Percentiles rank a stretch among this genome's conserved stretches.
Evolutionary conservation across 1,140 invertebrate genomes (phyloP).

Genomic region (Caenorhabditis remanei): DNA sequence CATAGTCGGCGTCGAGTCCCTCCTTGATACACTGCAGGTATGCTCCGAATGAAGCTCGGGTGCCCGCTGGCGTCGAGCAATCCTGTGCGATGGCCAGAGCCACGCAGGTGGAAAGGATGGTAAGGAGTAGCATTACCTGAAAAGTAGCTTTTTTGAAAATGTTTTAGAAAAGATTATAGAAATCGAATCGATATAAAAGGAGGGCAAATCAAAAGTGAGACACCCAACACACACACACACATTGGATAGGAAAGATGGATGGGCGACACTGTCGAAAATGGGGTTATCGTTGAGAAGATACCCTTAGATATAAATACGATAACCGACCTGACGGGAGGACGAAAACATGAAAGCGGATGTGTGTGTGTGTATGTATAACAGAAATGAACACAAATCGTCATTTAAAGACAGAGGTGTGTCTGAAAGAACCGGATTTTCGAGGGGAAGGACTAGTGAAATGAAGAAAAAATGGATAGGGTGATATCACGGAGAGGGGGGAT

Average conservation of each 20-base stretch:
- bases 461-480: neutral
- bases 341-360: slow-evolving; percentile 48
- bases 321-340: neutral
- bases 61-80: slow-evolving; percentile 52
- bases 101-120: neutral
- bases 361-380: slow-evolving; percentile 19
- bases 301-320: slow-evolving; percentile 40
- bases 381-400: slow-evolving; percentile 23
- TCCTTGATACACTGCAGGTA: slow-evolving; percentile 75
- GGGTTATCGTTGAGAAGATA: slow-evolving; percentile 48
- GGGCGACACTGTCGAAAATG: slow-evolving; percentile 12
- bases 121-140: slow-evolving; percentile 38
- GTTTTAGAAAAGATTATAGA: too few relatives aligned
- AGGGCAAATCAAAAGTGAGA: neutral
- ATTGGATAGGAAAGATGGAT: slow-evolving; percentile 4
- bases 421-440: slow-evolving; percentile 25
- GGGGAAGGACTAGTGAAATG: neutral
- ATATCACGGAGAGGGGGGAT: slow-evolving; percentile 16
- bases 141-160: too few relatives aligned
- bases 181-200: neutral
- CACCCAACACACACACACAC: slow-evolving; percentile 22
- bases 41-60: slow-evolving; percentile 68
- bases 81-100: slow-evolving; percentile 50
- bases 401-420: slow-evolving; percentile 51
- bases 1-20: slow-evolving; percentile 73